phyloP scores from a whole-genome alignment of 2,888 invertebrate genomes.

The Beris morrisii region DNA sequence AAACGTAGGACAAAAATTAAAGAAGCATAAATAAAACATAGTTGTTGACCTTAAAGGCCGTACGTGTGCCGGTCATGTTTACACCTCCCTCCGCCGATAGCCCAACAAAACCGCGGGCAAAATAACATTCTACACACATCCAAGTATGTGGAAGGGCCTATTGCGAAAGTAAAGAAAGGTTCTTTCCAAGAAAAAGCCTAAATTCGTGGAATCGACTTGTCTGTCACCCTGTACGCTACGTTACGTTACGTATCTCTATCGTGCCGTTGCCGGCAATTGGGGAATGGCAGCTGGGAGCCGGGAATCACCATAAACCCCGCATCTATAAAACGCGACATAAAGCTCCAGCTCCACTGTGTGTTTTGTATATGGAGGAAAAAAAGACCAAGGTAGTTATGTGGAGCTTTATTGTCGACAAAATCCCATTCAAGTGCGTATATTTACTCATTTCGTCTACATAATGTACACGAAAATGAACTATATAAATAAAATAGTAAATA shows the following conservation, averaged over 20 bases:
- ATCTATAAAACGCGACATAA: too few species aligned
- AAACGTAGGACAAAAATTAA: not conserved
- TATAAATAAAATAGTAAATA: too few species aligned
- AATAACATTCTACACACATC: too few species aligned
- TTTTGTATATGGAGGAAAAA: not conserved
- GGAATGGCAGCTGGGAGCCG: too few species aligned
- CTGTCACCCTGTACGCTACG: slow-evolving; percentile 23
- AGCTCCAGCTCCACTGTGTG: too few species aligned
- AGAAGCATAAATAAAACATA: slow-evolving; percentile 23
- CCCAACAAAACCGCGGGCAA: too few species aligned
- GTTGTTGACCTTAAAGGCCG: slow-evolving; percentile 29
- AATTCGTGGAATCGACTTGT: slow-evolving; percentile 13
- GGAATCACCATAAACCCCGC: too few species aligned
- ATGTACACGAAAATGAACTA: slow-evolving; percentile 1
- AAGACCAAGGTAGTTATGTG: slow-evolving; percentile 1
- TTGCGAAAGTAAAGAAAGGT: not conserved
- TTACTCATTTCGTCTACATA: slow-evolving; percentile 12
- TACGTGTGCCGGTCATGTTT: slow-evolving; percentile 27
- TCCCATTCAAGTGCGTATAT: slow-evolving; percentile 30
- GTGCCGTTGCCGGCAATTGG: slow-evolving; percentile 28
- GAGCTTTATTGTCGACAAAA: slow-evolving; percentile 23
- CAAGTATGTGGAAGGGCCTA: too few species aligned
- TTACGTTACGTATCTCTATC: slow-evolving; percentile 5
- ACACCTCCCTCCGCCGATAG: not conserved
- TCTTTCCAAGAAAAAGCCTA: slow-evolving; percentile 15